Evolutionary conservation across 2,888 invertebrate species (phyloP), one percentile per base, ranked within the genome.

Genomic region (Tridacna gigas): DNA sequence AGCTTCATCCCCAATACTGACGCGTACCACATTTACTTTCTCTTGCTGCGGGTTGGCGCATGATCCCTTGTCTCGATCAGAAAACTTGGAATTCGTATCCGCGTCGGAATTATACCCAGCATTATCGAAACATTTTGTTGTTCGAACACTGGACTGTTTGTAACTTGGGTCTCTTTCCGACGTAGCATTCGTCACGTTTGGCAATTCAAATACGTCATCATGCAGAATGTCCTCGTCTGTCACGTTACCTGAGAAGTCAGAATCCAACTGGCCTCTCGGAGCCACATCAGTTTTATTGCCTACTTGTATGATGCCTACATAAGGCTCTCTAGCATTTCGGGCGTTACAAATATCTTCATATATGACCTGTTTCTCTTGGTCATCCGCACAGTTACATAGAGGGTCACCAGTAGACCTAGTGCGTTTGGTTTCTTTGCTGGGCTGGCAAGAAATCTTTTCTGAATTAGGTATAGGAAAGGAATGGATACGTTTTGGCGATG

Each of bases 331-430:
- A 3, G 74, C 67, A 47, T 47, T 80, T 5, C 48, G 69, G 28
- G 67, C 47, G 4, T 80, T 75, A 60, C 67, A 75, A 5, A 45
- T 61, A 15, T 75, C 26, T 60, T 75, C 75, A 56, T 80, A 15
- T n/a, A 80, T 75, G 22, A 79, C n/a, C 12, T 56, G 22, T 48
- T 77, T 77, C 25, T 26, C 18, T 20, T 0, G n/a, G 15, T n/a
- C 18, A 47, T 51, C 61, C 2, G 20, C 51, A 22, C 18, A 15
- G 56, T 71, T 51, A 51, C 25, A 26, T n/a, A 25, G 12, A 51
- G 45, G 4, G 20, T 25, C 9, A 22, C 71, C 26, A 15, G 51
- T 51, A 15, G 69, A n/a, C 5, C 7, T n/a, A 13, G 71, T 13
- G 22, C 71, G 71, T 20, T 22, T 22, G 9, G 25, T 25, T 51